Percentiles rank a stretch among this genome's conserved stretches.
phyloP scores from a whole-genome alignment of 2,113 vertebrate species.

The Circaetus gallicus region DNA sequence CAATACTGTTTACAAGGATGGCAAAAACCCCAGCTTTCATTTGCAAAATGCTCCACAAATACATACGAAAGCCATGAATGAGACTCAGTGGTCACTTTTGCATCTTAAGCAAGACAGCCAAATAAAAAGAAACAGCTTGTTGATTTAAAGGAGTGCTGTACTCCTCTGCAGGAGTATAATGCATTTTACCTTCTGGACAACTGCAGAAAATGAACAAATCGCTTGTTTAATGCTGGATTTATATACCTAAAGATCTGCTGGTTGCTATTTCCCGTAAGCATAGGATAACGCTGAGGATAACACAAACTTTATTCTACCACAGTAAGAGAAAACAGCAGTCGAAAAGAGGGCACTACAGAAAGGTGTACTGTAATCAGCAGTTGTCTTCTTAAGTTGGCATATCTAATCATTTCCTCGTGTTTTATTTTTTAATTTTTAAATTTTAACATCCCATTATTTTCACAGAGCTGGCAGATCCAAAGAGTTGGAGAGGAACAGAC shows the following conservation, averaged over 20 bases:
- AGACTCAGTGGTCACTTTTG: background rate
- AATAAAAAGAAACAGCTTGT: background rate
- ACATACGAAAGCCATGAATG: background rate
- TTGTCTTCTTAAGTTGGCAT: background rate
- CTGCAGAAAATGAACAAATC: background rate
- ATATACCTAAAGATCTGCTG: background rate
- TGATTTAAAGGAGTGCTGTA: background rate
- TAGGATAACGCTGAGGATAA: background rate
- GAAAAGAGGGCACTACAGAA: background rate
- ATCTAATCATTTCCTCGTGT: background rate
- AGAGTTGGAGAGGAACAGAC: background rate
- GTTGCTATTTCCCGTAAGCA: background rate
- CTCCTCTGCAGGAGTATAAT: background rate
- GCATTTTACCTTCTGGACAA: background rate
- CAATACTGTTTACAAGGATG: background rate
- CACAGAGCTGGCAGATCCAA: background rate
- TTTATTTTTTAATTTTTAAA: background rate
- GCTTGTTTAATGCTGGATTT: background rate
- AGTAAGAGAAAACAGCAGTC: background rate
- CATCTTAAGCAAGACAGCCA: background rate
- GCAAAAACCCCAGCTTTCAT: background rate
- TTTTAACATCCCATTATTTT: background rate
- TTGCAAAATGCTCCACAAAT: background rate
- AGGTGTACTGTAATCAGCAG: background rate
- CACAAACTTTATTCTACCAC: background rate